A percentile compares a stretch with the other conserved stretches of the same genome.
phyloP scores from a whole-genome alignment of 30 jellyfish, hydroid and myxozoan species.

The Calvadosia cruxmelitensis region DNA sequence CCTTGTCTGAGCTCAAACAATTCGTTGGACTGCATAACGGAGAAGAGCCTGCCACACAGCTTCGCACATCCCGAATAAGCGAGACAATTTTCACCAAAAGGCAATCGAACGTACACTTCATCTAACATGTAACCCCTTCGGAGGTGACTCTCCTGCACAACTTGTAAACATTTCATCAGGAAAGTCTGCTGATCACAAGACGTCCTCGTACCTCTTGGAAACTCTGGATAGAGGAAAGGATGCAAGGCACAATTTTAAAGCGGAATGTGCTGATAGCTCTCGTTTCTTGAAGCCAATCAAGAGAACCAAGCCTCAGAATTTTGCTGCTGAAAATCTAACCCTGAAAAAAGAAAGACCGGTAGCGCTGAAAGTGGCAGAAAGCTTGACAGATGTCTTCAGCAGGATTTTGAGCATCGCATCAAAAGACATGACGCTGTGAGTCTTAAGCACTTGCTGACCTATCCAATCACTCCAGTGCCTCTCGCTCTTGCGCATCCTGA shows the following conservation, averaged over 20 bases:
- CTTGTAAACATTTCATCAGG: neutral
- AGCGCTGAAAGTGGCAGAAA: neutral
- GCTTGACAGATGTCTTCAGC: neutral
- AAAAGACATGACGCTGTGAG: neutral
- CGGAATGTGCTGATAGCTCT: neutral
- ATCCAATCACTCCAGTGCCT: neutral
- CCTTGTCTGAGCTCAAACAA: neutral
- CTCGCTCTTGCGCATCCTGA: neutral
- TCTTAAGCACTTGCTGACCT: neutral
- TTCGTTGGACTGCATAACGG: neutral
- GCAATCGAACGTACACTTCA: neutral
- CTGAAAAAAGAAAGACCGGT: too few species aligned
- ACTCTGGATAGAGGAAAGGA: neutral
- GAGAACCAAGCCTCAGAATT: neutral
- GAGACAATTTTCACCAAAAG: too few species aligned
- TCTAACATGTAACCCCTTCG: neutral
- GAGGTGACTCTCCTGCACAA: neutral
- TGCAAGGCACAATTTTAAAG: neutral
- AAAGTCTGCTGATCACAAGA: neutral
- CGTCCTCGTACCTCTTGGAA: neutral
- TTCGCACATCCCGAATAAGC: neutral
- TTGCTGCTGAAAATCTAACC: neutral
- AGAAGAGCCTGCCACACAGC: neutral
- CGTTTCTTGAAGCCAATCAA: neutral
- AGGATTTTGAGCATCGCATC: neutral